Conservation (phyloP, 2,888 invertebrate species). For the Pardosa pseudoannulata region DNA sequence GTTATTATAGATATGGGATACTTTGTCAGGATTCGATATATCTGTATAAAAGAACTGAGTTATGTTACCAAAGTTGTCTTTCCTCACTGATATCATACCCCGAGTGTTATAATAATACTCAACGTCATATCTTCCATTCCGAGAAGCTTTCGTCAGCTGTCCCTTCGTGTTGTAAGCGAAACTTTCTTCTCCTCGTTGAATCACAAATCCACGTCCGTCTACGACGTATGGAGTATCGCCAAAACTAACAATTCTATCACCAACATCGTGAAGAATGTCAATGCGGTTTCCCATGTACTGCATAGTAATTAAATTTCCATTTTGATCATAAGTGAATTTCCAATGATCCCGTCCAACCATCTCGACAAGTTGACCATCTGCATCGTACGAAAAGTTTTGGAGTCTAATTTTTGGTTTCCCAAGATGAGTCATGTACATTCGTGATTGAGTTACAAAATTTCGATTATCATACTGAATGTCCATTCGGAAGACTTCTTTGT, state of each 20-base stretch:
- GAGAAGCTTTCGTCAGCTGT: constrained; percentile 90
- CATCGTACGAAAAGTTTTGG: constrained; percentile 94
- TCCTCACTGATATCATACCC: constrained; percentile 91
- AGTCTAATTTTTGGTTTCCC: constrained; percentile 73
- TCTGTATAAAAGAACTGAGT: constrained; percentile 97
- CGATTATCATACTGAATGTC: constrained; percentile 91
- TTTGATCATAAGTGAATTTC: constrained; percentile 95
- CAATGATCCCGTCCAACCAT: constrained; percentile 88
- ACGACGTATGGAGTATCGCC: constrained; percentile 91
- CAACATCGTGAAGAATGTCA: constrained; percentile 85
- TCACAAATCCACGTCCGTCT: constrained; percentile 94
- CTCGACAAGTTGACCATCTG: constrained; percentile 94
- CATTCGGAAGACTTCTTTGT: constrained; percentile 86
- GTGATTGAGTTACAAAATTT: constrained; percentile 82
- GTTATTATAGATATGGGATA: constrained; percentile 94
- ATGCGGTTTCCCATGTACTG: constrained; percentile 74
- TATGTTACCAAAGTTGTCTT: constrained; percentile 92
- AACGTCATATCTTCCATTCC: constrained; percentile 90
- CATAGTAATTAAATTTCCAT: constrained; percentile 92
- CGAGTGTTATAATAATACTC: constrained; percentile 96
- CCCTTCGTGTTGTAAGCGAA: constrained; percentile 95
- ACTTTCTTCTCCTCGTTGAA: constrained; percentile 92
- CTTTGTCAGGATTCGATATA: constrained; percentile 85
- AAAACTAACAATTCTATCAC: constrained; percentile 93
- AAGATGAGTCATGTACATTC: constrained; percentile 73